Conservation (phyloP, 2,888 invertebrate genomes). For the Unio delphinus region DNA sequence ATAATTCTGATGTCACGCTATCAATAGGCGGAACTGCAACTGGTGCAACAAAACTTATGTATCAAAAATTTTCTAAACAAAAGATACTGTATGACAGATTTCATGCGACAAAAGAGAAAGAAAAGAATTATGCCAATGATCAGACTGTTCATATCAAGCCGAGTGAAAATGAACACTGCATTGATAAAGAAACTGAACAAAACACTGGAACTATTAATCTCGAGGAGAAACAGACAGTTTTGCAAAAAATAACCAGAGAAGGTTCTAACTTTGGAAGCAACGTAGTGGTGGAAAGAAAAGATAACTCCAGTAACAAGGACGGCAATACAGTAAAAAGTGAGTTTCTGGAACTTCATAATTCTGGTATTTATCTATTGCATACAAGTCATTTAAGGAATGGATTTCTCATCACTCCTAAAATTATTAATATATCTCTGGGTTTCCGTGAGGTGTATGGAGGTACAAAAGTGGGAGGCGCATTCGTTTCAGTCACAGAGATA, state of each 20-base stretch:
- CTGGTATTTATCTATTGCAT: slow-evolving; percentile 47
- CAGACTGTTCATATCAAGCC: too few relatives aligned
- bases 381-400: slow-evolving; percentile 36
- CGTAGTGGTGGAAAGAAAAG: not conserved
- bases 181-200: slow-evolving; percentile 13
- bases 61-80: too few relatives aligned
- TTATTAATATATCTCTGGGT: slow-evolving; percentile 10
- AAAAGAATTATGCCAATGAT: too few relatives aligned
- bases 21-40: too few relatives aligned
- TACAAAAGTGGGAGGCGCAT: slow-evolving; percentile 7
- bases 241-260: too few relatives aligned
- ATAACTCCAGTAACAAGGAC: slow-evolving; percentile 5
- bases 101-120: too few relatives aligned
- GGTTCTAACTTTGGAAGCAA: too few relatives aligned
- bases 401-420: slow-evolving; percentile 24
- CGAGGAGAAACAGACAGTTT: not conserved
- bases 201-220: not conserved
- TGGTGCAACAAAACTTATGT: too few relatives aligned
- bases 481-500: too few relatives aligned
- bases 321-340: slow-evolving; percentile 12
- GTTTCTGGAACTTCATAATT: slow-evolving; percentile 36
- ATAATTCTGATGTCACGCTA: not conserved
- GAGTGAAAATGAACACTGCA: too few relatives aligned
- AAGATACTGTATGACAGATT: too few relatives aligned
- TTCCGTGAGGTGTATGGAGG: slow-evolving; percentile 21